Percentiles rank a stretch among this genome's conserved stretches.
These are phyloP conservation scores for Leucophenga maculata DNA, from an alignment of 2,888 invertebrate genomes.

Conservation along the genomic window DNA sequence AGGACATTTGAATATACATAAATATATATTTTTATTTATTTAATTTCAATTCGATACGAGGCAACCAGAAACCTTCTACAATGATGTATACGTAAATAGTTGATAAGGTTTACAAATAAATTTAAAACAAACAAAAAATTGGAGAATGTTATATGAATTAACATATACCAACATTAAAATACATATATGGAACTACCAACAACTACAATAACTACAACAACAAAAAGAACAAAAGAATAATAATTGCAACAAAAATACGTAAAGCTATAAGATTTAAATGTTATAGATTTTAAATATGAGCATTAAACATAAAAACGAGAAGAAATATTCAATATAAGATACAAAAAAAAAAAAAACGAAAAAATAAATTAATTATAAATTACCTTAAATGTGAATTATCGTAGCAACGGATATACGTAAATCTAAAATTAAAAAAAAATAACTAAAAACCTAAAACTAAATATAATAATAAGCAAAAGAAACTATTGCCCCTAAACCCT, in stretches of 20 bases:
- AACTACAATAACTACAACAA: slow-evolving; percentile 25
- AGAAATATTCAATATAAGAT: slow-evolving; percentile 36
- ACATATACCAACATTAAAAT: slow-evolving; percentile 47
- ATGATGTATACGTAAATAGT: slow-evolving; percentile 72
- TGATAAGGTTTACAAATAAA: slow-evolving; percentile 55
- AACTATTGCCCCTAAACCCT: neutral
- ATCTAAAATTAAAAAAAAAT: slow-evolving; percentile 27
- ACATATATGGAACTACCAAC: slow-evolving; percentile 38
- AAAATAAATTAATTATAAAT: slow-evolving; percentile 49
- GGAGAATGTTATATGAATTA: slow-evolving; percentile 46
- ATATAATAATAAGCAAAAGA: slow-evolving; percentile 19
- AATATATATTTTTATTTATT: neutral
- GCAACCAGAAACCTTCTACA: slow-evolving; percentile 63
- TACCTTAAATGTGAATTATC: slow-evolving; percentile 64
- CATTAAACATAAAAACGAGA: slow-evolving; percentile 47
- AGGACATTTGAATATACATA: neutral
- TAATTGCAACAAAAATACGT: slow-evolving; percentile 52
- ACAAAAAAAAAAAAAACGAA: slow-evolving; percentile 33
- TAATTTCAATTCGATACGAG: neutral
- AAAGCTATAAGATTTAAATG: slow-evolving; percentile 33
- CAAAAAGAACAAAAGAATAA: slow-evolving; percentile 36
- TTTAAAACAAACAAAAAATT: slow-evolving; percentile 43
- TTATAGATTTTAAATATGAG: slow-evolving; percentile 24
- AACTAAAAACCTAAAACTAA: slow-evolving; percentile 24
- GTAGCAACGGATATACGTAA: slow-evolving; percentile 68